Conservation (phyloP, 2,113 vertebrate genomes). For the Prochilodus magdalenae region DNA sequence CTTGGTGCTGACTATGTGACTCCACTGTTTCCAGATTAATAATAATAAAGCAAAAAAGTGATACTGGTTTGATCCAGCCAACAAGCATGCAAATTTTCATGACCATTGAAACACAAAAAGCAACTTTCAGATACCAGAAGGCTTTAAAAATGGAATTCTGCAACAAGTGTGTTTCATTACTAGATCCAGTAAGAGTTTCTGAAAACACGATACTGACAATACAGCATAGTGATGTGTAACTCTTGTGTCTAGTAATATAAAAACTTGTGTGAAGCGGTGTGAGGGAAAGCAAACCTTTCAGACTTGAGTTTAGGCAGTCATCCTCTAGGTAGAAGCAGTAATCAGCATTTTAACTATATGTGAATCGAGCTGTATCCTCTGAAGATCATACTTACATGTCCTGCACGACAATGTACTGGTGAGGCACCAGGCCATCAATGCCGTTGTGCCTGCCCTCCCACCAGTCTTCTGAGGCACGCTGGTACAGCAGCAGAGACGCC, state of each 20-base stretch:
- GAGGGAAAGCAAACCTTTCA: not conserved
- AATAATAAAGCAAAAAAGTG: too few relatives aligned
- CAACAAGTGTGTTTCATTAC: not conserved
- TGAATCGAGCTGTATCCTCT: not conserved
- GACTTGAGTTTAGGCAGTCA: not conserved
- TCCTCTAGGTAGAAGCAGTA: too few relatives aligned
- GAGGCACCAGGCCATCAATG: conserved; percentile 94
- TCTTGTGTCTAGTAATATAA: not conserved
- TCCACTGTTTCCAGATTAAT: too few relatives aligned
- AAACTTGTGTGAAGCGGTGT: not conserved
- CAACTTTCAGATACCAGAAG: not conserved
- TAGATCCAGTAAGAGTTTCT: not conserved
- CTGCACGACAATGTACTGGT: conserved; percentile 98
- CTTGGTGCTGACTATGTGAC: too few relatives aligned
- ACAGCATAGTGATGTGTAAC: not conserved
- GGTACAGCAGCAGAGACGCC: conserved; percentile 94
- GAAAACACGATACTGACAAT: not conserved
- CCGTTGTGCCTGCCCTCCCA: conserved; percentile 99
- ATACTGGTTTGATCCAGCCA: not conserved
- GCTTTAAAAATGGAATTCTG: not conserved
- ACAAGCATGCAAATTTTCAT: not conserved
- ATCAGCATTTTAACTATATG: not conserved
- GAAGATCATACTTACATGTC: conserved; percentile 88
- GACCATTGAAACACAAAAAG: not conserved
- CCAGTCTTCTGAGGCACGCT: conserved; percentile 97